Conservation (phyloP, 1,140 invertebrate species). For the Cotesia typhae region DNA sequence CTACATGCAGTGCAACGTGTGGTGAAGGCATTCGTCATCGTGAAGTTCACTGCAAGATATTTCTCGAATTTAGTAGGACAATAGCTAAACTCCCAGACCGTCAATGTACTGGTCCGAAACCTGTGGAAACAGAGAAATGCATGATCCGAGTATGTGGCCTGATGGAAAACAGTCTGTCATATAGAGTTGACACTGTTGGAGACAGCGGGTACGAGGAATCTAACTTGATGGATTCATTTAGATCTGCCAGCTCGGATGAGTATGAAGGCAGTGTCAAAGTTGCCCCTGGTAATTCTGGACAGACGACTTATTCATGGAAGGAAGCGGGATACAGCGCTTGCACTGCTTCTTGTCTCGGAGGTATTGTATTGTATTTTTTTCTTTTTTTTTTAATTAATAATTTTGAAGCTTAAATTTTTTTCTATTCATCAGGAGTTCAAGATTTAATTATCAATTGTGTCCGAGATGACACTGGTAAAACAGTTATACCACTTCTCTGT, state of each 20-base stretch:
- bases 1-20: constrained; percentile 87
- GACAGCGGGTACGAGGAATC: constrained; percentile 66
- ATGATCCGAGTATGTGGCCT: constrained; percentile 75
- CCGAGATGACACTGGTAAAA: constrained; percentile 82
- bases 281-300: constrained; percentile 64
- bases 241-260: constrained; percentile 50
- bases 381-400: not conserved
- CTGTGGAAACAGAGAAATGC: constrained; percentile 80
- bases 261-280: constrained; percentile 69
- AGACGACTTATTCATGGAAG: constrained; percentile 82
- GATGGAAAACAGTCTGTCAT: constrained; percentile 57
- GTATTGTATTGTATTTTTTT: constrained; percentile 54
- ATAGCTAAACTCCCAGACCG: constrained; percentile 85
- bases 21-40: constrained; percentile 85
- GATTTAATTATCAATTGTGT: constrained; percentile 93
- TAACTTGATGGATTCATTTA: constrained; percentile 72
- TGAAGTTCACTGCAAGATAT: constrained; percentile 91
- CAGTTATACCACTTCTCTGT: constrained; percentile 86
- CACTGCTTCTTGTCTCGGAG: constrained; percentile 93
- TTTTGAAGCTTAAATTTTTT: constrained; percentile 8
- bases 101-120: constrained; percentile 87
- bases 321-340: constrained; percentile 88
- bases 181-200: constrained; percentile 62
- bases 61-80: constrained; percentile 87
- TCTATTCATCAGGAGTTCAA: constrained; percentile 70